A percentile compares a stretch with the other conserved stretches of the same genome.
These are phyloP conservation scores for Lordiphosa andalusiaca DNA, from an alignment of 2,888 invertebrate genomes.

Conservation along the genomic window DNA sequence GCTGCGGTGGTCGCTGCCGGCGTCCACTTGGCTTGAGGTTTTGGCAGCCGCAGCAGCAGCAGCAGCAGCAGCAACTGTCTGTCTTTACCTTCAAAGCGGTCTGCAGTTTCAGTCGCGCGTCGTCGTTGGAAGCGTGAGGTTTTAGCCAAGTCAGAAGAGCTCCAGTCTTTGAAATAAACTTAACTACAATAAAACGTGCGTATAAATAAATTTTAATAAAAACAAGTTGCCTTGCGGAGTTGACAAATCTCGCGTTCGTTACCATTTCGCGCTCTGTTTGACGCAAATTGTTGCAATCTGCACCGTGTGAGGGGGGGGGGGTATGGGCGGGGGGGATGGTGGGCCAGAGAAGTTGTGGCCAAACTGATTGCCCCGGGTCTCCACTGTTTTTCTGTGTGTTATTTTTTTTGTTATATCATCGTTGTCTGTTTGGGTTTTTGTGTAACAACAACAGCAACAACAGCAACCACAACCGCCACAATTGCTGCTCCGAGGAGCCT, in stretches of 20 bases:
- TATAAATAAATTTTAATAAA: constrained; percentile 22
- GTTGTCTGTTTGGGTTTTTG: constrained; percentile 30
- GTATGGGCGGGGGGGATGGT: too few relatives aligned
- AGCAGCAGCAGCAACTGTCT: constrained; percentile 11
- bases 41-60: constrained; percentile 25
- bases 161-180: constrained; percentile 1
- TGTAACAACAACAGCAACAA: constrained; percentile 30
- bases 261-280: constrained; percentile 72
- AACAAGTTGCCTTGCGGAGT: constrained; percentile 46
- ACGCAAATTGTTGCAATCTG: constrained; percentile 58
- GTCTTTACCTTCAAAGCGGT: constrained; percentile 46
- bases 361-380: background rate
- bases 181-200: constrained; percentile 27
- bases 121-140: constrained; percentile 69
- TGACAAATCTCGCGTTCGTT: constrained; percentile 61
- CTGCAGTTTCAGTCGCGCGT: constrained; percentile 75
- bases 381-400: constrained; percentile 1
- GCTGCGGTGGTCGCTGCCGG: constrained; percentile 14
- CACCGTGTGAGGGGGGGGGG: constrained; percentile 3
- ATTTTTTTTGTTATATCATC: constrained; percentile 52
- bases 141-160: constrained; percentile 20
- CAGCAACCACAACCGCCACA: constrained; percentile 32
- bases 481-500: constrained; percentile 40
- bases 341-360: constrained; percentile 20
- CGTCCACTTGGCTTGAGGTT: constrained; percentile 26